Conservation (phyloP, 2,797 vertebrate genomes). For the Anguilla anguilla region DNA sequence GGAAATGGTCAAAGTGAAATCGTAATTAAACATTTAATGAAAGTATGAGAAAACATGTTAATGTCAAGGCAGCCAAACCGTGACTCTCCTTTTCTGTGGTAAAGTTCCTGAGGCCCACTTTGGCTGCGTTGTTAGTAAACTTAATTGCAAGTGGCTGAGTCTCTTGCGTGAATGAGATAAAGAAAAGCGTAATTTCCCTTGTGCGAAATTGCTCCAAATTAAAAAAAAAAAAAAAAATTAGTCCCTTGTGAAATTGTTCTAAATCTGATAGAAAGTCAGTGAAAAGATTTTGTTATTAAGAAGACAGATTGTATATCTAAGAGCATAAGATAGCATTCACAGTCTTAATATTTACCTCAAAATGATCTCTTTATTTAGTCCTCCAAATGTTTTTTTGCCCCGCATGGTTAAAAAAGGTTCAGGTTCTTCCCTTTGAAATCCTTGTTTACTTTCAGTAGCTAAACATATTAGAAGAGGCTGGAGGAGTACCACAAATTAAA, state of each 20-base stretch:
- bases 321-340: conserved; percentile 50
- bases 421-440: conserved; percentile 33
- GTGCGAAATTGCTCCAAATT: conserved; percentile 76
- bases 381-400: neutral
- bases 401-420: conserved; percentile 24
- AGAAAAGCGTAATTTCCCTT: conserved; percentile 70
- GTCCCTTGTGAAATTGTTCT: conserved; percentile 64
- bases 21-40: conserved; percentile 15
- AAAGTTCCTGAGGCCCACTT: conserved; percentile 52
- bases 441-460: conserved; percentile 36
- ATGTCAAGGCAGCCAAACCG: neutral
- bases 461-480: conserved; percentile 34
- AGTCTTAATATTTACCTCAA: conserved; percentile 36
- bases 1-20: neutral
- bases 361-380: conserved; percentile 39
- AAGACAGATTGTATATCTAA: conserved; percentile 57
- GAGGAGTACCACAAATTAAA: conserved; percentile 9
- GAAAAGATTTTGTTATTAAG: conserved; percentile 70
- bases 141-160: conserved; percentile 50
- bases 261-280: conserved; percentile 59
- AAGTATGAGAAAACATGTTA: conserved; percentile 18
- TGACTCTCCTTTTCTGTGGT: conserved; percentile 28
- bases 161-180: conserved; percentile 61
- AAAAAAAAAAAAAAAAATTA: conserved; percentile 62
- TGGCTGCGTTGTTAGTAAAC: conserved; percentile 70